Evolutionary conservation across 2,113 vertebrate genomes (phyloP).

Genomic region (Phaetusa simplex): DNA sequence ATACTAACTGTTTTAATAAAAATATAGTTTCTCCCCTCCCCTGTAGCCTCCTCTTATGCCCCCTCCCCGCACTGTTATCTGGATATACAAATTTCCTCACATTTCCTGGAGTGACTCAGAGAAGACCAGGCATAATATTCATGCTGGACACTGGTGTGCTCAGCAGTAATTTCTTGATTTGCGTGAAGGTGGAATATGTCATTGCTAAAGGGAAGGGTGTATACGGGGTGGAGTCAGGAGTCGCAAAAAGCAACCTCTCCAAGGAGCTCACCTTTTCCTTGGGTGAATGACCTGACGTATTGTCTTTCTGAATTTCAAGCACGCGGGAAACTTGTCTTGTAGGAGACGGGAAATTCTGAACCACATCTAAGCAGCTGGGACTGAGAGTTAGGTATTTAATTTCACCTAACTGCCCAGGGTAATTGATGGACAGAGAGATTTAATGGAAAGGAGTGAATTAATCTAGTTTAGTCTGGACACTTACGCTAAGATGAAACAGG

Average conservation of each 20-base stretch:
- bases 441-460: neutral
- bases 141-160: neutral
- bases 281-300: neutral
- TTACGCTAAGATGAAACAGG: neutral
- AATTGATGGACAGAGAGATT: neutral
- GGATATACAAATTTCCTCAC: neutral
- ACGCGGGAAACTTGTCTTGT: accelerated
- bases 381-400: neutral
- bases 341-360: neutral
- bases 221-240: accelerated
- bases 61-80: neutral
- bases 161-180: neutral
- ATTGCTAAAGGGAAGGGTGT: neutral
- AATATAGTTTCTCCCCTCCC: neutral
- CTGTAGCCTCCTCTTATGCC: neutral
- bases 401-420: neutral
- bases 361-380: neutral
- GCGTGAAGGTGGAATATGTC: neutral
- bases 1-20: neutral
- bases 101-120: neutral
- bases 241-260: neutral
- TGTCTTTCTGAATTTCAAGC: neutral
- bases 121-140: neutral
- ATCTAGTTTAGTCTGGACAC: neutral
- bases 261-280: neutral